Conservation (phyloP, 2,797 vertebrate species). For the Oreonectes daqikongensis region DNA sequence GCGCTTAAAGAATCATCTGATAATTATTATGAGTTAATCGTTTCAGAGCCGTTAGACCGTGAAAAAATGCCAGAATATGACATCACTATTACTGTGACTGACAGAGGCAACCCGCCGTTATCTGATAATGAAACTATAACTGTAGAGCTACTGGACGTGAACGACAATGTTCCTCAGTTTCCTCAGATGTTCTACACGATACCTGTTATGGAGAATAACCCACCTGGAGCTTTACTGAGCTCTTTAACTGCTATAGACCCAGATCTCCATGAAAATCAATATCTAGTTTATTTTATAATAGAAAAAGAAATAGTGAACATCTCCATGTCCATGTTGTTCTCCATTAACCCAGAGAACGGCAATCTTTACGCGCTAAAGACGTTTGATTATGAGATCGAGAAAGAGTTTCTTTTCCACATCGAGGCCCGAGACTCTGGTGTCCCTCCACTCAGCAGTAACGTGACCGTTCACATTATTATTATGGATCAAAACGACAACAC, state of each 20-base stretch:
- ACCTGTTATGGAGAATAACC: constrained; percentile 65
- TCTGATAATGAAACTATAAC: constrained; percentile 62
- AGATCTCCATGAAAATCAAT: constrained; percentile 63
- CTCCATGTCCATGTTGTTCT: constrained; percentile 60
- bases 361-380: constrained; percentile 62
- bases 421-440: constrained; percentile 62
- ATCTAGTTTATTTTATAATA: constrained; percentile 63
- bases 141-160: constrained; percentile 66
- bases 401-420: constrained; percentile 58
- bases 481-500: constrained; percentile 63
- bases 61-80: constrained; percentile 61
- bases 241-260: constrained; percentile 60
- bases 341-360: constrained; percentile 63
- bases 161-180: constrained; percentile 67
- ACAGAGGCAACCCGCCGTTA: constrained; percentile 60
- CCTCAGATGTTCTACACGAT: constrained; percentile 58
- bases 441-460: constrained; percentile 56
- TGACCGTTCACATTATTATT: constrained; percentile 56
- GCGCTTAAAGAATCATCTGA: constrained; percentile 58
- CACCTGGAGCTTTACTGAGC: constrained; percentile 57
- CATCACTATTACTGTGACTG: constrained; percentile 60
- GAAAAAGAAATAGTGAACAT: constrained; percentile 56
- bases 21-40: constrained; percentile 72
- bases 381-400: constrained; percentile 63
- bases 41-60: constrained; percentile 60